Percentiles rank a stretch among this genome's conserved stretches.
phyloP scores from a whole-genome alignment of 35 echinoderm and acorn worm genomes.

The Acanthaster planci region DNA sequence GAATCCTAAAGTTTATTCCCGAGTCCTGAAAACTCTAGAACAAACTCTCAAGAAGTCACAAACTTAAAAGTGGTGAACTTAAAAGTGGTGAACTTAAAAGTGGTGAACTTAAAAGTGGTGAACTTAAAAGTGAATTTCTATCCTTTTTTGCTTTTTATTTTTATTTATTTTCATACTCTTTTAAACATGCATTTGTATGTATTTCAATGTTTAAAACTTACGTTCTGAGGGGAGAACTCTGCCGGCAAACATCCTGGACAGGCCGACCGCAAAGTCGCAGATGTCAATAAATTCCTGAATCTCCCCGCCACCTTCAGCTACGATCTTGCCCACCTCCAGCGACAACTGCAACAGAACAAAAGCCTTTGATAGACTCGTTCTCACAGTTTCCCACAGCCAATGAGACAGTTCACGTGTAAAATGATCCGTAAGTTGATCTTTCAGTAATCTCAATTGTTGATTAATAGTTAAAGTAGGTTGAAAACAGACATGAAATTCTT shows the following conservation, averaged over 20 bases:
- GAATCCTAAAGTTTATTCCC: no score
- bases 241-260: constrained; percentile 89
- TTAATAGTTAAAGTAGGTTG: not conserved
- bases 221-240: constrained; percentile 92
- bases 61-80: no score
- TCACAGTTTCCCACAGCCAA: not conserved
- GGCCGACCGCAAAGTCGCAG: constrained; percentile 88
- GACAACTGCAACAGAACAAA: constrained; percentile 51
- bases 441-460: not conserved
- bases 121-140: no score
- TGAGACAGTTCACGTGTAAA: not conserved
- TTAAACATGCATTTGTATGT: no score
- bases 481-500: not conserved
- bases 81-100: no score
- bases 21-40: no score
- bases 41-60: no score
- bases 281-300: constrained; percentile 97
- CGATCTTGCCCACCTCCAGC: constrained; percentile 90
- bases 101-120: no score
- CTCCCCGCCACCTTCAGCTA: constrained; percentile 84
- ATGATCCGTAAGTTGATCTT: not conserved
- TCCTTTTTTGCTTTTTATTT: no score
- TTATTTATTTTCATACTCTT: no score
- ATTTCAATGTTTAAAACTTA: constrained; percentile 48
- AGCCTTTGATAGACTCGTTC: not conserved